Evolutionary conservation across 2,113 vertebrate species (phyloP), one percentile per base, ranked within the genome.

Genomic region (Sinocyclocheilus anophthalmus): DNA sequence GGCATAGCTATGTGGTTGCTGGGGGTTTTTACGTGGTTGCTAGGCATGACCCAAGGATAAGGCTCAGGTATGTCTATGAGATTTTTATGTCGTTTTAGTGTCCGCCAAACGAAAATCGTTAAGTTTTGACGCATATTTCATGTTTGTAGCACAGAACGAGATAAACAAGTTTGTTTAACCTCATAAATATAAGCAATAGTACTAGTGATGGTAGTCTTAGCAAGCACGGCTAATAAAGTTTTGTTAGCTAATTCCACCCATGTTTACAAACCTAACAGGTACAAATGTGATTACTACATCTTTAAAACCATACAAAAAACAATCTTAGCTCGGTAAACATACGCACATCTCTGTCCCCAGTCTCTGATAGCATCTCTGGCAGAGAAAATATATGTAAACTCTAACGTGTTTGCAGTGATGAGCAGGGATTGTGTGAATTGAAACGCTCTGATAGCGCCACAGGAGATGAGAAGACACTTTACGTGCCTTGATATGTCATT

Each of bases 391-490:
- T 12, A 30, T 78, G 50, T 33, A 67, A 65, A 81, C 24, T 4
- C 42, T 26, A 22, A 53, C 10, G 1, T 4, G 53, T 53, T 53
- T n/a, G 79, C 24, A 12, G 42, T 53, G 26, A 30, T 67, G 79
- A 81, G 59, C 61, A 30, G 79, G 1, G 79, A 69, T 33, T 50
- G 80, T 33, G 63, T 70, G 80, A 82, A 82, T 30, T 69, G 63
- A 82, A 69, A 70, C 0, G 14, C 26, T 69, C 61, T 82, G 80
- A 70, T 53, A 14, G 45, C 63, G 3, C 63, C 63, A 7, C 63
- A 53, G 80, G 80, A 50, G 80, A 53, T 70, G 65, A 33, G 42
- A 82, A 69, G 9, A 53, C 80, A 53, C 63, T 82, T 50, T 53
- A 33, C 26, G 1, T 6, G 24, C 12, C 11, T 26, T 50, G 80